These are phyloP conservation scores for Casuarius casuarius DNA, from an alignment of 2,113 vertebrate species.

Conservation along the genomic window DNA sequence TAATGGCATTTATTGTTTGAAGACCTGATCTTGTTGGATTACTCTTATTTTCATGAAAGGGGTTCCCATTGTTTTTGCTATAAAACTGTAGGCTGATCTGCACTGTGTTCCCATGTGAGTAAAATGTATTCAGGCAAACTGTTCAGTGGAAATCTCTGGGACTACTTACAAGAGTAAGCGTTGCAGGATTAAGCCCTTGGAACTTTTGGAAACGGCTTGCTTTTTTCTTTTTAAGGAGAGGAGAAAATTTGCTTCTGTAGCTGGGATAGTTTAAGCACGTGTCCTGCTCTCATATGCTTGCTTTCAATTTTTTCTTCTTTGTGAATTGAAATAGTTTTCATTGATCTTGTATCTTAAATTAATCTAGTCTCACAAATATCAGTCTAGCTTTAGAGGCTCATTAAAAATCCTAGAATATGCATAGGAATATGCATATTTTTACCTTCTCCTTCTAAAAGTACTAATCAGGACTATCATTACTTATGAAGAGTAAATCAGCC, in stretches of 20 bases:
- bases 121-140: background rate
- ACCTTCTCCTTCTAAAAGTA: background rate
- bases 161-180: background rate
- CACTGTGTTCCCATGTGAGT: background rate
- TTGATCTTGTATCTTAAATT: background rate
- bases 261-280: background rate
- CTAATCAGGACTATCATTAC: slow-evolving; percentile 22
- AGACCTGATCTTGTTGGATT: background rate
- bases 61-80: background rate
- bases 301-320: background rate
- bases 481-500: slow-evolving; percentile 43
- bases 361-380: background rate
- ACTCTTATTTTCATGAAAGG: background rate
- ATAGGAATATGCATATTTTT: background rate
- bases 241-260: background rate
- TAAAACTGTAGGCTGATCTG: background rate
- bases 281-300: background rate
- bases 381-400: background rate
- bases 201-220: slow-evolving; percentile 4
- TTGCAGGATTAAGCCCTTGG: slow-evolving; percentile 17
- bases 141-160: background rate
- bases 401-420: background rate
- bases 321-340: background rate
- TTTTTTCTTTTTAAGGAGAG: background rate
- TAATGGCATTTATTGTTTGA: background rate